Base-by-base conservation (phyloP, 2,888 invertebrate genomes). In the Abrostola triplasia region DNA sequence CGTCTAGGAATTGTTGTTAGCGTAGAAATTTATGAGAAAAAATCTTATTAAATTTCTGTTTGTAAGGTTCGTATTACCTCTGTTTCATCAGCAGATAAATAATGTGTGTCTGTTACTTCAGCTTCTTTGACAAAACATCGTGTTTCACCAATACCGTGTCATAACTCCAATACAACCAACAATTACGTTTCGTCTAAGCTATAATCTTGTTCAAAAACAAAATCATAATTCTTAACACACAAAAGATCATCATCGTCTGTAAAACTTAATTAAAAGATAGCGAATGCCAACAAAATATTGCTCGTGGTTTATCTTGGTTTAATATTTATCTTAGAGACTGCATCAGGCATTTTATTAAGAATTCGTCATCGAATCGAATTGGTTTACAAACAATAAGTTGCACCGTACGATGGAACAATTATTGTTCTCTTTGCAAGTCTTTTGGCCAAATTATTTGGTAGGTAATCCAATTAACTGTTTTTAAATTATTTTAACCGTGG, bases 261-360 rank as follows among this genome's bases (percentile, higher is more conserved):
- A 13, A 44, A 73, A 47, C 11, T 44, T 47, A 59, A 70, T 60
- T 60, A 60, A 53, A 67, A 70, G 52, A 73, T 73, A 48, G 38
- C 13, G 11, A 44, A 35, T 57, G 41, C 36, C 35, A 9, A 61
- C 50, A 54, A 38, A 44, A 41, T 36, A 7, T 11, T 50, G 24
- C 57, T 38, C 59, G 55, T 48, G 41, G 40, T 24, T 62, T 64
- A 74, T 63, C 64, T 61, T 9, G 7, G 11, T 62, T 53, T 38
- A 52, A 50, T 24, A 38, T 38, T 13, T 59, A 44, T 57, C 51
- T 58, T 47, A n/a, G 6, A 12, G 11, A 36, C 51, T 59, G 70
- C 62, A 69, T 63, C 49, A 65, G 54, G 76, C 77, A 51, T 74
- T 37, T 54, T 40, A 78, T 81, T 72, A 58, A 57, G 56, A 61